Evolutionary conservation across 2,797 vertebrate species (phyloP).

Genomic region (Eulemur coronatus): DNA sequence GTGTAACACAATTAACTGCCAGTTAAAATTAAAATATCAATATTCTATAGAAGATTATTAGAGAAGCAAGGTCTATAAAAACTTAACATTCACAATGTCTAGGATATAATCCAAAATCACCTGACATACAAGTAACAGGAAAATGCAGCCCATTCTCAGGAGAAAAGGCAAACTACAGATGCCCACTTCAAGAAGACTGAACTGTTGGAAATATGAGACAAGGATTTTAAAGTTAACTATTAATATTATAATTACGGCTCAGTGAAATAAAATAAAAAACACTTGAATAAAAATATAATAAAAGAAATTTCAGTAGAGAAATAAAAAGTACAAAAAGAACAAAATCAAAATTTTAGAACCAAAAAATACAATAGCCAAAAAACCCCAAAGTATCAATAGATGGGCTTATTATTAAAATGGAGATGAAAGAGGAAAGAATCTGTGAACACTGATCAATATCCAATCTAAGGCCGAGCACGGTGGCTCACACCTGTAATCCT

Average conservation of each 20-base stretch:
- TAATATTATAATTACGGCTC: background rate
- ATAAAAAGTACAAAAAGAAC: background rate
- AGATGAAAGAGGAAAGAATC: background rate
- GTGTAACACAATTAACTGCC: background rate
- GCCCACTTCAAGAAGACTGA: background rate
- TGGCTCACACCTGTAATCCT: no score
- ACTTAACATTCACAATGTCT: background rate
- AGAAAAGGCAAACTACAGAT: background rate
- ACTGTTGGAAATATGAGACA: background rate
- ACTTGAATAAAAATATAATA: background rate
- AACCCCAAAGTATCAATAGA: background rate
- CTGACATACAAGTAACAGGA: background rate
- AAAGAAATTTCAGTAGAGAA: background rate
- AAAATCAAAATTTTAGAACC: background rate
- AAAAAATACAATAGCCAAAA: background rate
- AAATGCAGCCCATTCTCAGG: background rate
- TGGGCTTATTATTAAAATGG: background rate
- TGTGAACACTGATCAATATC: background rate
- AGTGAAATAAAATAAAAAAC: background rate
- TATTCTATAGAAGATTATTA: background rate
- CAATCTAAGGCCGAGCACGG: background rate
- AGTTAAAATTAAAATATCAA: constrained; percentile 5
- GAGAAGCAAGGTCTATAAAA: background rate
- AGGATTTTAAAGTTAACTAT: background rate
- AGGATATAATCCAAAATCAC: background rate